Conservation (phyloP, 2,888 invertebrate genomes). For the Hedya salicella region DNA sequence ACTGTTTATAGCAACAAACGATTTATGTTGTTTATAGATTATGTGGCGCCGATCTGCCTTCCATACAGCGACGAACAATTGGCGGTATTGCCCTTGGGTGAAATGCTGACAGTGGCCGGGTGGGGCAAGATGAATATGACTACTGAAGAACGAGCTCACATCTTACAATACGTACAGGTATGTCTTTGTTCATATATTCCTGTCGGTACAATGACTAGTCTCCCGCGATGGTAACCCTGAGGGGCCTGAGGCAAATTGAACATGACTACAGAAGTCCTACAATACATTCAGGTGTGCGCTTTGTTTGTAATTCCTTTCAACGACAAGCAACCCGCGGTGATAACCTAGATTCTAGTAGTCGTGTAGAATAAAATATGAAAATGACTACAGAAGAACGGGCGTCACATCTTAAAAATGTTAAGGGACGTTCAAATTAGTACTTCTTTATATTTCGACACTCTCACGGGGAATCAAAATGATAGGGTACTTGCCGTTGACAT, state of each 20-base stretch:
- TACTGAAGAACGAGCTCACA: slow-evolving; percentile 67
- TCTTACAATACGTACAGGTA: slow-evolving; percentile 78
- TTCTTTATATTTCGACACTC: too few species aligned
- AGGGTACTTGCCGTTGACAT: too few species aligned
- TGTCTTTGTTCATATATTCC: slow-evolving; percentile 52
- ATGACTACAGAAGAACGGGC: too few species aligned
- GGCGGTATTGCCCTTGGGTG: slow-evolving; percentile 61
- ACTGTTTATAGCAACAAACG: not conserved
- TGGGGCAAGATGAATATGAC: slow-evolving; percentile 81
- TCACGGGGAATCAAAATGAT: too few species aligned
- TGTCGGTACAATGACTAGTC: too few species aligned
- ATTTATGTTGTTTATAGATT: slow-evolving; percentile 62
- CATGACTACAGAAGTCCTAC: slow-evolving; percentile 45
- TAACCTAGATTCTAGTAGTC: too few species aligned
- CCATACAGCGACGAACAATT: slow-evolving; percentile 70
- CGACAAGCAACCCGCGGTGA: too few species aligned
- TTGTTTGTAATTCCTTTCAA: not conserved
- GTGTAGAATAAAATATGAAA: too few species aligned
- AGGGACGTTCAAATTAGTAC: too few species aligned
- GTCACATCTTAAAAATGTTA: too few species aligned
- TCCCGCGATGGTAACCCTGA: too few species aligned
- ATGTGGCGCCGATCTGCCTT: slow-evolving; percentile 86
- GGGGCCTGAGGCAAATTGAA: slow-evolving; percentile 83
- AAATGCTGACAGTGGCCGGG: slow-evolving; percentile 82
- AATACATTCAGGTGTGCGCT: not conserved